Base-by-base conservation (phyloP, 2,113 vertebrate species). In the Myotis yumanensis region DNA sequence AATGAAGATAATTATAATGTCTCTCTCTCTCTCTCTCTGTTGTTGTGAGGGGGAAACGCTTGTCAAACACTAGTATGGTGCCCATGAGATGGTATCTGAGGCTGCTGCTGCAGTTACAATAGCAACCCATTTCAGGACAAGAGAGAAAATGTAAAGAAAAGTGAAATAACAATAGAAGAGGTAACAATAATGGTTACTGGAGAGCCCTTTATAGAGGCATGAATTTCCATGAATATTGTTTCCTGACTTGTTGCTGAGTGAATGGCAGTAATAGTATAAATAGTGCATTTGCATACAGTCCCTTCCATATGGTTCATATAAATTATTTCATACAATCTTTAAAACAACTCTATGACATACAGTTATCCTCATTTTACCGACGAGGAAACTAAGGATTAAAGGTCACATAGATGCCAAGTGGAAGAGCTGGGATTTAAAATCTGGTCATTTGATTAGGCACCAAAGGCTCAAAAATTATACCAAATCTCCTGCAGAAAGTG, bases 381-480 rank as follows among this genome's bases (percentile, higher is more conserved):
- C 23, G 18, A 90, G 30, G 43, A 87, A 82, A 35, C n/a, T 20
- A 68, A 69, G 57, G 12, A 32, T 35, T 86, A 77, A 64, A 57
- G 32, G 40, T 14, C 54, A 20, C 7, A 30, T 4, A 17, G 46
- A 25, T 14, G 30, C 17, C 23, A 69, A 22, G 10, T 5, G 5
- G 16, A 81, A 75, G 15, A 69, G 16, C 30, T 90, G 35, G 88
- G 72, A 81, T 81, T 69, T 92, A 37, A 69, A 72, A 89, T 90
- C 25, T 83, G 51, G 40, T 7, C 66, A 64, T 28, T 72, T 72
- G 85, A 92, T 10, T 89, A 79, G 73, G 16, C 11, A 46, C 48
- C 43, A 95, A 66, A 68, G 52, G 6, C 7, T 87, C 77, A 77
- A 37, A 80, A 25, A 66, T 11, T 5, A 79, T 1, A 71, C 14